Evolutionary conservation across 2,797 vertebrate genomes (phyloP).

Genomic region (Leptoclinus maculatus): DNA sequence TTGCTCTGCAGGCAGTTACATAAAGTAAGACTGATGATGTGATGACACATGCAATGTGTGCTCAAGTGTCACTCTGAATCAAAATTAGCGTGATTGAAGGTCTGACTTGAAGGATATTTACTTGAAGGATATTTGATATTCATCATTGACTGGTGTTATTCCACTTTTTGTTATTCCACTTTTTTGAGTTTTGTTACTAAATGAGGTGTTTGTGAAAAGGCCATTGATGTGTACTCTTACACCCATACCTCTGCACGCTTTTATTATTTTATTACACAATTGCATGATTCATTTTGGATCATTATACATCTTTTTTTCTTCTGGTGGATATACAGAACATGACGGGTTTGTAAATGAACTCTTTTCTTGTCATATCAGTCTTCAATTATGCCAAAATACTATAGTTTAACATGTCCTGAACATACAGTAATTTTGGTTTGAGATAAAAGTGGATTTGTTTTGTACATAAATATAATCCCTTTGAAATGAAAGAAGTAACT

Average conservation of each 20-base stretch:
- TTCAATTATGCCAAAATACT: neutral
- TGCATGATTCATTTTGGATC: neutral
- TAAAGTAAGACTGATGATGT: constrained; percentile 53
- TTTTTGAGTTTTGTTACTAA: constrained; percentile 6
- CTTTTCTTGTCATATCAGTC: neutral
- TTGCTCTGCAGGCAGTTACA: constrained; percentile 37
- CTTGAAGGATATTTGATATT: constrained; percentile 30
- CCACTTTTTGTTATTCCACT: too few relatives aligned
- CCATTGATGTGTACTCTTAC: neutral
- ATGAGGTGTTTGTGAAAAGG: constrained; percentile 18
- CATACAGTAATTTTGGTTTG: neutral
- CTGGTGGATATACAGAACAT: neutral
- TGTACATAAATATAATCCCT: neutral
- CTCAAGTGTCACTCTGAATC: constrained; percentile 40
- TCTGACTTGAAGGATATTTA: too few relatives aligned
- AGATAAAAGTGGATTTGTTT: neutral
- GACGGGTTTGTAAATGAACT: neutral
- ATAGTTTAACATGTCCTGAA: neutral
- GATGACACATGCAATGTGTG: constrained; percentile 48
- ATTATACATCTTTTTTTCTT: neutral
- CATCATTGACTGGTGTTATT: neutral
- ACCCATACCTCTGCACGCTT: neutral
- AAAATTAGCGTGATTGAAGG: constrained; percentile 33
- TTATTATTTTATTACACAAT: neutral
- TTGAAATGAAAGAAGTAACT: neutral